These are phyloP conservation scores for Sitobion miscanthi DNA, from an alignment of 1,140 invertebrate genomes.

Conservation along the genomic window DNA sequence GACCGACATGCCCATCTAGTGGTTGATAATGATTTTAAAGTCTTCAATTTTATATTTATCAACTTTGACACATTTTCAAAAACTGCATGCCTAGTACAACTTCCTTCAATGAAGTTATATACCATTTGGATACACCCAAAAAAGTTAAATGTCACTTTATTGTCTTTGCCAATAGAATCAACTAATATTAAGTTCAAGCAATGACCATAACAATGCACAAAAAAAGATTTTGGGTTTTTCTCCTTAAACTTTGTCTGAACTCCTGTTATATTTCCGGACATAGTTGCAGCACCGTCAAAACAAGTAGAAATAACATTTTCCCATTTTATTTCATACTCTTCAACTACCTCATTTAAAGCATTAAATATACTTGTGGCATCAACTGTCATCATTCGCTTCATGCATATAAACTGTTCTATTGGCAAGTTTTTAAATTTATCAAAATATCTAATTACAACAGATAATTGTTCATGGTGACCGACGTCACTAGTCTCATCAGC, in stretches of 20 bases:
- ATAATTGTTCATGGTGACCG: not conserved
- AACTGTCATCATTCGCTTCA: not conserved
- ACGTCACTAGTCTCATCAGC: not conserved
- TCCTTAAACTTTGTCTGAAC: constrained; percentile 49
- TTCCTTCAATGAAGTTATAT: constrained; percentile 57
- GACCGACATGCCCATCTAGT: constrained; percentile 57
- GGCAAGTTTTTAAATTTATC: not conserved
- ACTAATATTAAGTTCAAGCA: constrained; percentile 23
- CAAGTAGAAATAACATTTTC: constrained; percentile 19
- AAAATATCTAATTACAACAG: not conserved
- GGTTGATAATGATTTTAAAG: constrained; percentile 57
- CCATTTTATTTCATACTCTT: constrained; percentile 17
- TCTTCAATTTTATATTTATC: constrained; percentile 54
- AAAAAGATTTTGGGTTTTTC: constrained; percentile 28
- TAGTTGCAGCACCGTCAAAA: constrained; percentile 54
- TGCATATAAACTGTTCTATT: not conserved
- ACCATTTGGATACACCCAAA: constrained; percentile 52
- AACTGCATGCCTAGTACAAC: constrained; percentile 57
- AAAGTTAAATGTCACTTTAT: constrained; percentile 41
- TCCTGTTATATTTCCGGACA: constrained; percentile 42
- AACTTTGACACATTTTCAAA: constrained; percentile 56
- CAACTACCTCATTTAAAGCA: not conserved
- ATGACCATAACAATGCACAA: constrained; percentile 27
- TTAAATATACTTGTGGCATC: constrained; percentile 20
- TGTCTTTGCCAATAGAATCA: constrained; percentile 33